These are phyloP conservation scores for Narcine bancroftii DNA, from an alignment of 2,113 vertebrate genomes.

Conservation along the genomic window DNA sequence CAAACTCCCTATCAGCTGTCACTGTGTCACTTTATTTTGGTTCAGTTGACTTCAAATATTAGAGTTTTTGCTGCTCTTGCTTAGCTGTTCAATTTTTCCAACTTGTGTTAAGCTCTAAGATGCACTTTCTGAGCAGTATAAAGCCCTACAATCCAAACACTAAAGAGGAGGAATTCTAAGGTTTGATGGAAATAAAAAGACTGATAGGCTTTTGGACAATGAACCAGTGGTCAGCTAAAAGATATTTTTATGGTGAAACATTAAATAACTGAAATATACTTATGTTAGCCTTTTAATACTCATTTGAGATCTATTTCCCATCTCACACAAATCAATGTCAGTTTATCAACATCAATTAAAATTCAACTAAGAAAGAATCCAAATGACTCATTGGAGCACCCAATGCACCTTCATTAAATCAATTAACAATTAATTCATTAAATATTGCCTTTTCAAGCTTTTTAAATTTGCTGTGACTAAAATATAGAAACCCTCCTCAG, in stretches of 20 bases:
- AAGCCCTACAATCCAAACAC: not conserved
- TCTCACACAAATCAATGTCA: not conserved
- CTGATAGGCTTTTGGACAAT: not conserved
- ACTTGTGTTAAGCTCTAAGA: not conserved
- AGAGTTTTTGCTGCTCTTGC: not conserved
- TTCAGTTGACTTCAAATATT: no score
- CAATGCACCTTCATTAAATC: not conserved
- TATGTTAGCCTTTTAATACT: not conserved
- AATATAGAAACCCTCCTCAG: not conserved
- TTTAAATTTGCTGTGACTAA: not conserved
- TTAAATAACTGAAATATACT: not conserved
- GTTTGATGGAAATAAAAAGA: not conserved
- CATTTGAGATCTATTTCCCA: not conserved
- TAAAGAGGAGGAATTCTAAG: not conserved
- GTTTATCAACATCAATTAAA: not conserved
- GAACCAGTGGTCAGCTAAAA: not conserved
- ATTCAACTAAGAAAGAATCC: not conserved
- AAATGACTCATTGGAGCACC: not conserved
- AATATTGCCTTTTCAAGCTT: not conserved
- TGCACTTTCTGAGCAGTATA: not conserved
- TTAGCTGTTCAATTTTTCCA: not conserved
- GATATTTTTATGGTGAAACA: not conserved
- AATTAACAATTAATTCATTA: not conserved
- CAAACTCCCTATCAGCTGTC: not conserved
- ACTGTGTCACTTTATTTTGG: not conserved